A percentile compares a stretch with the other conserved stretches of the same genome.
These are phyloP conservation scores for Astyanax mexicanus DNA, from an alignment of 2,797 vertebrate species.

Conservation along the genomic window DNA sequence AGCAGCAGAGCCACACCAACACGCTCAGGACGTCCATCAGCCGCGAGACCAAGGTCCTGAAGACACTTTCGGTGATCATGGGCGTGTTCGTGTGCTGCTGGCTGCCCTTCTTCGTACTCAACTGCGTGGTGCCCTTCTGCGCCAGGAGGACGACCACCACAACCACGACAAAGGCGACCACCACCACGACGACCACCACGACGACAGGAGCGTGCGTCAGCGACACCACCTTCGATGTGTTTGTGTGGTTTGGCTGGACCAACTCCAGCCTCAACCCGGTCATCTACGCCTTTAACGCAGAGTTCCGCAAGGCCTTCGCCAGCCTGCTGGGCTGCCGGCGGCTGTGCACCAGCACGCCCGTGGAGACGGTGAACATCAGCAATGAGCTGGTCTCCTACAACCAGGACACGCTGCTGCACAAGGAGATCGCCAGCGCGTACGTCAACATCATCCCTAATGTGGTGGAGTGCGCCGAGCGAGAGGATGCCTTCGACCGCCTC, in stretches of 20 bases:
- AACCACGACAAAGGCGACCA: constrained; percentile 72
- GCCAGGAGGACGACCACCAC: constrained; percentile 64
- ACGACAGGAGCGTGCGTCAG: constrained; percentile 88
- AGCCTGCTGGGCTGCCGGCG: constrained; percentile 86
- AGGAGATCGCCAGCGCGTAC: constrained; percentile 84
- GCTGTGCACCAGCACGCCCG: constrained; percentile 82
- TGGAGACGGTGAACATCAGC: constrained; percentile 91
- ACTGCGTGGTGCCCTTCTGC: constrained; percentile 95
- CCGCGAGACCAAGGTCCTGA: constrained; percentile 92
- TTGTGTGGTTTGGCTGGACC: constrained; percentile 97
- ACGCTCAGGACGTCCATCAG: constrained; percentile 86
- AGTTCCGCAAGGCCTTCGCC: constrained; percentile 92
- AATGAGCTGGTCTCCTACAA: constrained; percentile 92
- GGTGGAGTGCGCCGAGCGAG: constrained; percentile 79
- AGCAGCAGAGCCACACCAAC: constrained; percentile 59
- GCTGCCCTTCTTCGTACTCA: constrained; percentile 94
- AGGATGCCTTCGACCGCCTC: constrained; percentile 83
- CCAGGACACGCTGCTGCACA: constrained; percentile 86
- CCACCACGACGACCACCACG: constrained; percentile 60
- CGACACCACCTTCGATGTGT: constrained; percentile 92
- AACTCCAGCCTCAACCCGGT: constrained; percentile 95
- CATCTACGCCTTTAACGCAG: constrained; percentile 95
- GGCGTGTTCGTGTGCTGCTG: constrained; percentile 97
- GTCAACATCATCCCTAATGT: constrained; percentile 89
- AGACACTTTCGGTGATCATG: constrained; percentile 94